Conservation (phyloP, 2,797 vertebrate species). For the Antrozous pallidus region DNA sequence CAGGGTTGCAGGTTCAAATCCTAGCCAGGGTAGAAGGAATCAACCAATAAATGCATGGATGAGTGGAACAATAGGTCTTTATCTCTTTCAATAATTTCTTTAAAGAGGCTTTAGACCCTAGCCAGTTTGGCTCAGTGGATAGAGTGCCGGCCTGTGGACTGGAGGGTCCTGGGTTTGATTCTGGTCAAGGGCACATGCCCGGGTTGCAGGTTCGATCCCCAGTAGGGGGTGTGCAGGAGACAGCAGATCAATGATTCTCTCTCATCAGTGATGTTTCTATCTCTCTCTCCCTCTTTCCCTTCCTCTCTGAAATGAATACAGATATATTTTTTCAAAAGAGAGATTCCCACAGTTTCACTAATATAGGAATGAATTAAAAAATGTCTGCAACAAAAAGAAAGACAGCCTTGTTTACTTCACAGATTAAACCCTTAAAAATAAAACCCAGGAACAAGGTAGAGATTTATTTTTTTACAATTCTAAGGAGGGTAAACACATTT, state of each 20-base stretch:
- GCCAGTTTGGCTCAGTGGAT: not conserved
- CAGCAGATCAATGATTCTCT: not conserved
- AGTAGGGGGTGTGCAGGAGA: not conserved
- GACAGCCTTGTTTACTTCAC: constrained; percentile 45
- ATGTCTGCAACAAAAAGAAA: constrained; percentile 43
- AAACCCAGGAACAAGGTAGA: constrained; percentile 13
- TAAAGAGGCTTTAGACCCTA: not conserved
- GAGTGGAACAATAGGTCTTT: not conserved
- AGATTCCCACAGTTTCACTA: constrained; percentile 41
- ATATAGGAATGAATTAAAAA: constrained; percentile 39
- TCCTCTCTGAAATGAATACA: too few relatives aligned
- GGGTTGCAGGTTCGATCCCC: not conserved
- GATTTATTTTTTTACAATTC: not conserved
- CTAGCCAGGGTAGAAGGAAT: not conserved
- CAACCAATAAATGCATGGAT: not conserved
- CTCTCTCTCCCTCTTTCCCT: too few relatives aligned
- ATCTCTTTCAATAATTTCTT: not conserved
- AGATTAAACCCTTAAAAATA: constrained; percentile 43
- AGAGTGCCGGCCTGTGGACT: not conserved
- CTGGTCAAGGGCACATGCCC: not conserved
- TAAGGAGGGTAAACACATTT: not conserved
- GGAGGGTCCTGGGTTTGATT: not conserved
- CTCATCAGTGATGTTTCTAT: not conserved
- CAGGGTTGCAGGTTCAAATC: not conserved
- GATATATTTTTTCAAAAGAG: not conserved